Evolutionary conservation across 2,797 vertebrate species (phyloP), one percentile per base, ranked within the genome.

Genomic region (Syngnathus rostellatus): DNA sequence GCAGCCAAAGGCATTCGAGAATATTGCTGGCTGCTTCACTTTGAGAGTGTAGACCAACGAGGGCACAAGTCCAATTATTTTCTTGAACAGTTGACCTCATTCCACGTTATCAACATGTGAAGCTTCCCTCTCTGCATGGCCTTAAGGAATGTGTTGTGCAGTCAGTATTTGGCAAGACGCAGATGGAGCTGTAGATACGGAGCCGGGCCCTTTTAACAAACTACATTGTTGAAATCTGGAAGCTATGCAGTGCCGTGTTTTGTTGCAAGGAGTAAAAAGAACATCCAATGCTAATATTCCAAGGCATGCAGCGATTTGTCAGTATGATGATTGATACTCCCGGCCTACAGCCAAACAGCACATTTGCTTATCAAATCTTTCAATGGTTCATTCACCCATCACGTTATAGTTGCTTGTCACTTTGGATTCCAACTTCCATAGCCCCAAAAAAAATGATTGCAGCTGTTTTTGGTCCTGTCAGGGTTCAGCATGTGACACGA

Each of bases 51-150:
- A 85, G 80, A 84, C 75, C 67, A 71, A 83, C 81, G 79, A 83
- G 81, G 81, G 83, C 73, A 66, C 70, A 55, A 76, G 83, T 86
- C 81, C 83, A 86, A 84, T 89, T 85, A 87, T 84, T 87, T 85
- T 78, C 83, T 83, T 75, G 80, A 72, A 79, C 75, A 79, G 72
- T 81, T 86, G 81, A 86, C 82, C 86, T 83, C 68, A 68, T 69
- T 82, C 81, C 77, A 80, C 77, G 82, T 83, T 69, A 87, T 86
- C 81, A 87, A 73, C 74, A 81, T 63, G 70, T 72, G 61, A 60
- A 67, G 73, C 69, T 63, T 68, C 69, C 65, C 68, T 68, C 59
- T 63, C 62, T 54, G 48, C 68, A 45, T 66, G 64, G 67, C 82
- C 77, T 50, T 2, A 51, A 74, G 73, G 68, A 74, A 43, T 55